phyloP scores from a whole-genome alignment of 2,888 invertebrate species.

The Cyclophora albipunctata region DNA sequence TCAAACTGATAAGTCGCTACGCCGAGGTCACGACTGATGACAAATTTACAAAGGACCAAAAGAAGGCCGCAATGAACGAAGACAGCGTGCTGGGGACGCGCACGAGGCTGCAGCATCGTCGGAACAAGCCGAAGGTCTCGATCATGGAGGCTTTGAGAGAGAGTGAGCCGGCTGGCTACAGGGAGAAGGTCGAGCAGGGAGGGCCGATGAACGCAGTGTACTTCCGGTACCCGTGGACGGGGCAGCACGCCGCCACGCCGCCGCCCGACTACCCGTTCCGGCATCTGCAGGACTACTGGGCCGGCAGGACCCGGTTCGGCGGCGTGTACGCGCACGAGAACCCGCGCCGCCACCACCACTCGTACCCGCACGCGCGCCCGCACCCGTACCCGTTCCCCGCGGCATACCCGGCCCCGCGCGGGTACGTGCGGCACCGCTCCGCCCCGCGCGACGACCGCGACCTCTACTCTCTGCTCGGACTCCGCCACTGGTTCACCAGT shows the following conservation, averaged over 20 bases:
- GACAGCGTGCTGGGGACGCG: slow-evolving; percentile 61
- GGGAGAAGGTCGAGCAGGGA: slow-evolving; percentile 8
- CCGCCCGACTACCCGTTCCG: slow-evolving; percentile 64
- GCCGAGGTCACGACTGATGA: slow-evolving; percentile 70
- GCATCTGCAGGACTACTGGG: slow-evolving; percentile 67
- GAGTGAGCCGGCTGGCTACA: slow-evolving; percentile 20
- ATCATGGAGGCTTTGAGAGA: slow-evolving; percentile 21
- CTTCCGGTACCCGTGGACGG: slow-evolving; percentile 62
- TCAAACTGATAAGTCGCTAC: slow-evolving; percentile 66
- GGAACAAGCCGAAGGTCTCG: slow-evolving; percentile 49
- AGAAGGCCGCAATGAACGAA: slow-evolving; percentile 43
- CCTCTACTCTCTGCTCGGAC: slow-evolving; percentile 62
- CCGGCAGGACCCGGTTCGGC: slow-evolving; percentile 49
- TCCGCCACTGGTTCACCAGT: slow-evolving; percentile 68
- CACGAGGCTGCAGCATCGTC: slow-evolving; percentile 62
- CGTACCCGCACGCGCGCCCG: slow-evolving; percentile 55
- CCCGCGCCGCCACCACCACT: slow-evolving; percentile 64
- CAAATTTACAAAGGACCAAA: slow-evolving; percentile 59
- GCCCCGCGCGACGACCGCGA: slow-evolving; percentile 54
- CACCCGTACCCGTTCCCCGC: slow-evolving; percentile 38
- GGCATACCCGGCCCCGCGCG: slow-evolving; percentile 36
- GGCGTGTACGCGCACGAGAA: slow-evolving; percentile 62
- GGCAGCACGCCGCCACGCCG: slow-evolving; percentile 50
- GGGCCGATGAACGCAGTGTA: slow-evolving; percentile 39
- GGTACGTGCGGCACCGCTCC: slow-evolving; percentile 30